A percentile compares a stretch with the other conserved stretches of the same genome.
These are phyloP conservation scores for Aspiorhynchus laticeps DNA, from an alignment of 2,113 vertebrate genomes.

Conservation along the genomic window DNA sequence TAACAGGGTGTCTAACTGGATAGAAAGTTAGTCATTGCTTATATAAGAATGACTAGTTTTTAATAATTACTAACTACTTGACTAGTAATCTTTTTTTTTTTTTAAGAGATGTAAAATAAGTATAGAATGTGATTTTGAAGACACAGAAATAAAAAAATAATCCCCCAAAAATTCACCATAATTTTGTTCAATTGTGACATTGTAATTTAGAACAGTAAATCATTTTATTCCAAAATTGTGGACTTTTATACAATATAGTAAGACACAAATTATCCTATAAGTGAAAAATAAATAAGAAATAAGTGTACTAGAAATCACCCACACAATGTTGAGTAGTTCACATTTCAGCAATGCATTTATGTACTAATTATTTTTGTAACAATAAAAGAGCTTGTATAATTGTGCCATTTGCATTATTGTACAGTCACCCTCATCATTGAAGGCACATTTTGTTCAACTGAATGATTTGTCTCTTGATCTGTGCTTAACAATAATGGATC, in stretches of 20 bases:
- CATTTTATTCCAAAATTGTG: not conserved
- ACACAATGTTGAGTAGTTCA: not conserved
- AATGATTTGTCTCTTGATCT: not conserved
- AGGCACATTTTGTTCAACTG: slow-evolving; percentile 10
- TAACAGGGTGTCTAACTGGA: not conserved
- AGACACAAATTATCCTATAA: not conserved
- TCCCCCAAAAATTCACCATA: too few species aligned
- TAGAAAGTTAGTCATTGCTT: not conserved
- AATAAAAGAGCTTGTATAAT: slow-evolving; percentile 9
- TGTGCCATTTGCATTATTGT: not conserved
- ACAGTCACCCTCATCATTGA: not conserved
- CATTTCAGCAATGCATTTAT: not conserved
- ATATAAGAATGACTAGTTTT: too few species aligned
- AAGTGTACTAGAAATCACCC: not conserved
- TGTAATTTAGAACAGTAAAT: not conserved
- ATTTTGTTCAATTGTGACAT: not conserved
- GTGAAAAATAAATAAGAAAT: not conserved
- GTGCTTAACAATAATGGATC: not conserved
- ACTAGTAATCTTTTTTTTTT: not conserved
- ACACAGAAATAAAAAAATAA: too few species aligned
- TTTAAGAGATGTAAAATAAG: too few species aligned
- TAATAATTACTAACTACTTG: too few species aligned
- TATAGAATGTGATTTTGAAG: not conserved
- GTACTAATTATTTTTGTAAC: not conserved
- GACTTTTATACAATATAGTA: not conserved